Conservation (phyloP, 2,797 vertebrate species). For the Pseudomugil gertrudae region DNA sequence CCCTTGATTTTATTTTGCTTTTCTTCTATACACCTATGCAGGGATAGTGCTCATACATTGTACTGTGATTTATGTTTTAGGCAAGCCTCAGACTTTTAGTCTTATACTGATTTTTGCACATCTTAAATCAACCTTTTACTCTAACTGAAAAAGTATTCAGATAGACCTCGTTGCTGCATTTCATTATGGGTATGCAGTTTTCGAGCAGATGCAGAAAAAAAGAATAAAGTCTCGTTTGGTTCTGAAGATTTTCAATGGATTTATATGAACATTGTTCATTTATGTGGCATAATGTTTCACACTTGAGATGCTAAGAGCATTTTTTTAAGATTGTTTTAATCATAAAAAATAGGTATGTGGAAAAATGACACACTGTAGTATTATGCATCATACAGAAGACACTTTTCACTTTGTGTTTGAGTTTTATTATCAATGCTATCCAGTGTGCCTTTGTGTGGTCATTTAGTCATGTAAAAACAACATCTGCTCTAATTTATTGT, state of each 20-base stretch:
- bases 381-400: not conserved
- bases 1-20: too few relatives aligned
- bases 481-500: not conserved
- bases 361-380: slow-evolving; percentile 13
- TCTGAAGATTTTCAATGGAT: slow-evolving; percentile 61
- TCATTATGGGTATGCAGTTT: too few relatives aligned
- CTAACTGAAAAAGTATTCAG: too few relatives aligned
- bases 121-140: too few relatives aligned
- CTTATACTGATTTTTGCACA: too few relatives aligned
- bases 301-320: slow-evolving; percentile 71
- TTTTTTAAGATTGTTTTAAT: slow-evolving; percentile 11
- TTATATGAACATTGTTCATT: slow-evolving; percentile 50
- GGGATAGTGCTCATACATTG: too few relatives aligned
- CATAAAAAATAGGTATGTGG: slow-evolving; percentile 8
- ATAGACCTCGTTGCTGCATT: slow-evolving; percentile 8
- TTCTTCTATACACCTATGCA: too few relatives aligned
- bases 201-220: too few relatives aligned
- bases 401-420: slow-evolving; percentile 1
- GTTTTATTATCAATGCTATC: not conserved
- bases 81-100: too few relatives aligned
- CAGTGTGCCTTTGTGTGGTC: not conserved
- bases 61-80: too few relatives aligned
- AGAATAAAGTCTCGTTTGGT: too few relatives aligned
- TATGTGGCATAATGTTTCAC: slow-evolving; percentile 53
- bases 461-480: not conserved